Percentiles rank a stretch among this genome's conserved stretches.
Evolutionary conservation across 2,113 vertebrate species (phyloP).

Genomic region (Fregetta grallaria): DNA sequence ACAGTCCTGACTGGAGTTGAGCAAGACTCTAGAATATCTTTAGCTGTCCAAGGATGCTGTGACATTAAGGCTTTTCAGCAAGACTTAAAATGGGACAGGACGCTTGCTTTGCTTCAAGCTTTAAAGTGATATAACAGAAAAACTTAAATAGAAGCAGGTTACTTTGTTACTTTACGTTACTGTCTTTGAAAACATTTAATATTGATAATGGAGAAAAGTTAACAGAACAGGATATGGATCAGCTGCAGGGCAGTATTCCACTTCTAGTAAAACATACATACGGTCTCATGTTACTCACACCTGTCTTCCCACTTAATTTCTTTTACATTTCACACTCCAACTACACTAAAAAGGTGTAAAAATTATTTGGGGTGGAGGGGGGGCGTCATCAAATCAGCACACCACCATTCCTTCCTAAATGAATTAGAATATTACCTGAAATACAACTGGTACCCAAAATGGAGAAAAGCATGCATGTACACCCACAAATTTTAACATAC

Average conservation of each 20-base stretch:
- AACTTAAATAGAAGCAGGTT: neutral
- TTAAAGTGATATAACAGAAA: neutral
- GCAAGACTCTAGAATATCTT: neutral
- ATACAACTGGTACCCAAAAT: neutral
- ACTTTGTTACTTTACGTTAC: neutral
- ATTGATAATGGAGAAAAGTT: neutral
- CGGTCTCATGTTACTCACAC: neutral
- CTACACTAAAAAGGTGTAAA: neutral
- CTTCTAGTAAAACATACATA: neutral
- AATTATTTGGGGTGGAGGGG: neutral
- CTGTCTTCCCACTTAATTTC: neutral
- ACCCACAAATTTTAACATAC: neutral
- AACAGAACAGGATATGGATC: neutral
- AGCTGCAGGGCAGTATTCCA: neutral
- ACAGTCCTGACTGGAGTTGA: neutral
- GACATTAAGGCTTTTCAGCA: neutral
- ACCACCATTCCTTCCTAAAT: neutral
- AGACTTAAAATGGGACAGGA: neutral
- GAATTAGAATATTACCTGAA: neutral
- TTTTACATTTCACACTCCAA: neutral
- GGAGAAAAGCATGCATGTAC: neutral
- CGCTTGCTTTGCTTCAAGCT: neutral
- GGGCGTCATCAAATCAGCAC: neutral
- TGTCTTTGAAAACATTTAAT: neutral
- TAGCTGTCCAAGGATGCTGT: neutral